Conservation (phyloP, 37 sponge, comb jelly and placozoan species). For the Tethya wilhelma region DNA sequence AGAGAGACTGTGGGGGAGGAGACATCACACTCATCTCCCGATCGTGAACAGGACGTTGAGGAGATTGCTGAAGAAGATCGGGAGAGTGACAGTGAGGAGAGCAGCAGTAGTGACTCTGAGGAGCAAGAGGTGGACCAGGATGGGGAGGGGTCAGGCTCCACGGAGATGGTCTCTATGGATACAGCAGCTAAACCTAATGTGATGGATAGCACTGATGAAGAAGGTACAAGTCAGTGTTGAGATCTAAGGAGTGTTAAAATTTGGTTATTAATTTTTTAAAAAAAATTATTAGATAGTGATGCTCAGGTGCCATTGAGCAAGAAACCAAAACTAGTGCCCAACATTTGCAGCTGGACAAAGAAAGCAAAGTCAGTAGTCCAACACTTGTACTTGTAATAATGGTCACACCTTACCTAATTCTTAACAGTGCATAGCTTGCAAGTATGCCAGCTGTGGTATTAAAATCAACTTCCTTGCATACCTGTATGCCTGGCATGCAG, state of each 20-base stretch:
- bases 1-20: background rate
- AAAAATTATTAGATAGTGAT: no score
- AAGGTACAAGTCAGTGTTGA: background rate
- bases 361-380: slow-evolving; percentile 34
- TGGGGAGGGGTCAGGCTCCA: slow-evolving; percentile 5
- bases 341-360: slow-evolving; percentile 54
- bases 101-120: slow-evolving; percentile 4
- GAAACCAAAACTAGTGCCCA: slow-evolving; percentile 7
- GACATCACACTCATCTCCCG: background rate
- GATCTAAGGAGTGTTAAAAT: background rate
- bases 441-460: no score
- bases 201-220: slow-evolving; percentile 5
- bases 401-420: background rate
- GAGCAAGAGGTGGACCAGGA: slow-evolving; percentile 8
- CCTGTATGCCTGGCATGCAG: slow-evolving; percentile 12
- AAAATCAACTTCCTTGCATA: no score
- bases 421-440: background rate
- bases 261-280: no score
- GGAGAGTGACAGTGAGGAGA: background rate
- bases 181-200: background rate
- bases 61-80: slow-evolving; percentile 12
- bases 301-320: background rate
- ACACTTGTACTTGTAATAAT: background rate
- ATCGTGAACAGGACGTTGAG: slow-evolving; percentile 1
- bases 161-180: background rate